Conservation (phyloP, 2,113 vertebrate genomes). For the Sylvietta virens region DNA sequence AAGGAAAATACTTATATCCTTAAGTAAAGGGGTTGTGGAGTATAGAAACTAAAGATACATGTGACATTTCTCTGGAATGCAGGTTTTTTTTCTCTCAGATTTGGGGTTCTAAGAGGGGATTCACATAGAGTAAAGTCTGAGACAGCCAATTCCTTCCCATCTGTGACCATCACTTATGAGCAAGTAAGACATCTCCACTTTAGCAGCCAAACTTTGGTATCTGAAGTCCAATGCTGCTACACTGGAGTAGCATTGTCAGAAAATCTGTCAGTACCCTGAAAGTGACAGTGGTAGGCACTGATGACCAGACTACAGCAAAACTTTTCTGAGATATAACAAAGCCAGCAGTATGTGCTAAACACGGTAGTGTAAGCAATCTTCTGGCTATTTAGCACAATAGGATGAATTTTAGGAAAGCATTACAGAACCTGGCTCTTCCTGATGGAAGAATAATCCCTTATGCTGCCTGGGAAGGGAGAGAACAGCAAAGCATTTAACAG, state of each 20-base stretch:
- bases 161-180: not conserved
- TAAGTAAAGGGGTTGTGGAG: fast-evolving
- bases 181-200: not conserved
- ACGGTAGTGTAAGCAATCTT: not conserved
- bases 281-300: not conserved
- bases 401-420: not conserved
- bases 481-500: not conserved
- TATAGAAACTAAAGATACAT: not conserved
- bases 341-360: not conserved
- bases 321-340: not conserved
- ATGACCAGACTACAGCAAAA: not conserved
- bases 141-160: not conserved
- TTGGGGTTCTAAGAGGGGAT: not conserved
- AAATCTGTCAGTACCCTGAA: not conserved
- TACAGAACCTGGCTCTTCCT: not conserved
- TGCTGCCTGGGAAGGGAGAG: not conserved
- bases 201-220: not conserved
- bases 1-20: not conserved
- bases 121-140: not conserved
- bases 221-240: not conserved
- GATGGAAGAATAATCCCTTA: not conserved
- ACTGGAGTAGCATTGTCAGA: not conserved
- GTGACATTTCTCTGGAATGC: not conserved
- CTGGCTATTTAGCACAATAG: not conserved
- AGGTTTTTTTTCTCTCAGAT: not conserved